Base-by-base conservation (phyloP, 2,113 vertebrate species). In the Silurus asotus region DNA sequence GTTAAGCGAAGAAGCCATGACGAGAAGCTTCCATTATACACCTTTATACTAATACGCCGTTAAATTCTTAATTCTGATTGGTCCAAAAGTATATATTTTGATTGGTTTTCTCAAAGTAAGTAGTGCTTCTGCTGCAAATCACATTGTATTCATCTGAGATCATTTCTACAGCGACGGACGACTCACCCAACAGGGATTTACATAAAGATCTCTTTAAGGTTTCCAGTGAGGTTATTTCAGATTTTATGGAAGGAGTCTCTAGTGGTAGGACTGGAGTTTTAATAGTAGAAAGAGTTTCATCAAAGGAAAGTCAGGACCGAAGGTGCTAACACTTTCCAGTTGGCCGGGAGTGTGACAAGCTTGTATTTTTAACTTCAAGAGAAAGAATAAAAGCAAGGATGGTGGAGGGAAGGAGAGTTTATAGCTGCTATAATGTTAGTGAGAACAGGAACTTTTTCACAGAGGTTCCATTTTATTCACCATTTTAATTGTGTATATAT, bases 1-100 rank as follows among this genome's bases (percentile, higher is more conserved):
- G 84, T 45, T 53, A 70, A 77, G 80, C 78, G 58, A 84, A 84
- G 86, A 87, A 88, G 69, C 86, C 81, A 49, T 53, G 79, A 70
- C 45, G 59, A 89, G 77, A 82, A 55, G 59, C 53, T 20, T 62
- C 51, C 20, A 49, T 81, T 64, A 84, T 82, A 69, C 58, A 77
- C 45, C 56, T 83, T 58, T 53, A 59, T 11, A 51, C 79, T 58
- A 13, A 17, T 6, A 37, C 9, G 37, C 56, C 45, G 77, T 10
- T 48, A 11, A 81, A 81, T 81, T 65, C 45, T 49, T 17, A 49
- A 25, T 51, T 49, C 8, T 51, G 80, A 81, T 81, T 65, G 80
- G 80, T 51, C 45, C 14, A 20, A 25, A 81, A 61, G 80, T 81
- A 61, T 65, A 37, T 37, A 37, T 37, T 37, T 37, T 81, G 58